Evolutionary conservation across 2,113 vertebrate species (phyloP), one percentile per base, ranked within the genome.

Genomic region (Austrofundulus limnaeus): DNA sequence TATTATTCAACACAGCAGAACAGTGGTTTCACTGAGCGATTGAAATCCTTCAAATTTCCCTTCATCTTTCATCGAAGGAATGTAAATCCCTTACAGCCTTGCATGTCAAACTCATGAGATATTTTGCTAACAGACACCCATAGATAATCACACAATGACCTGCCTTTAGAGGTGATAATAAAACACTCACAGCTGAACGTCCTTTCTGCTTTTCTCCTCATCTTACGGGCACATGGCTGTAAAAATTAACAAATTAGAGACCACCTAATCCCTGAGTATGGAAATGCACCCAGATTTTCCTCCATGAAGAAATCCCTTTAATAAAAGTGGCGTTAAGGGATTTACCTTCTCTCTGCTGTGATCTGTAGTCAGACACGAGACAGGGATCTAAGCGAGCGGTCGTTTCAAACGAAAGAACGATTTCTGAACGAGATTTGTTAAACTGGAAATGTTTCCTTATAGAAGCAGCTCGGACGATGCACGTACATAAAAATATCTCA

Each of bases 331-430:
- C 15, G 54, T 74, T 56, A 71, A 16, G 46, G 39, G 43, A 23
- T 77, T 57, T 42, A 25, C 61, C 37, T 63, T 57, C 34, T 74
- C 20, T 2, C 31, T 71, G 65, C 52, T 75, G 66, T 21, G 21
- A 66, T 24, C 38, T 47, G 59, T 46, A 76, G 59, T 72, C 28
- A 63, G 47, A 83, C 55, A 52, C 52, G 10, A 66, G 70, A 72
- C 61, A 68, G 45, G 17, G 34, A 75, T 80, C 56, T 80, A 10
- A 66, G 46, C 54, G 46, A 76, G 76, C 43, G 78, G 70, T 77
- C 56, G 71, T 63, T 73, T 55, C 58, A 66, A 69, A 79, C 73
- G 23, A 81, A 83, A 66, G 61, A 38, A 46, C 67, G 34, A 77
- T 77, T 77, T 85, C 51, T 63, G 55, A 56, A 47, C 68, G 51